Conservation (phyloP, 2,888 invertebrate species). For the Drosophila recens region DNA sequence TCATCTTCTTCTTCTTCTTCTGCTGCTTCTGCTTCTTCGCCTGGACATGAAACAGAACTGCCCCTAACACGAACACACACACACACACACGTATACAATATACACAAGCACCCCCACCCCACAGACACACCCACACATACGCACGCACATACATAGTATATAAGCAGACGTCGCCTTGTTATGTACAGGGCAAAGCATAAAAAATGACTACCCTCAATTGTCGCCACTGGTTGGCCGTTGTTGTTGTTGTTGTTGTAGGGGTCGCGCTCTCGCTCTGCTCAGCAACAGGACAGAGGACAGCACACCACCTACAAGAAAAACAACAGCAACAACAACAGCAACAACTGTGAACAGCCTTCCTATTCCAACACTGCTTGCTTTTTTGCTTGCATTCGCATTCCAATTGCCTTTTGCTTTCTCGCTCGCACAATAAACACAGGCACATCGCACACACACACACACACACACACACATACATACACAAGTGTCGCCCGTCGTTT, state of each 20-base stretch:
- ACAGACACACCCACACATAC: constrained; percentile 9
- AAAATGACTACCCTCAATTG: constrained; percentile 70
- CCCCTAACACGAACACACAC: constrained; percentile 29
- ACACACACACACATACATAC: constrained; percentile 22
- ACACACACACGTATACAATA: neutral
- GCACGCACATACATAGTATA: constrained; percentile 1
- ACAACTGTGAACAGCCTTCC: constrained; percentile 11
- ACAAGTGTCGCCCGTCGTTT: constrained; percentile 66
- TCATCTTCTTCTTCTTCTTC: constrained; percentile 1
- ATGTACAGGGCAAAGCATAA: constrained; percentile 52
- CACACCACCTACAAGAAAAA: constrained; percentile 25
- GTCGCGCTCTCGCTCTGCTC: constrained; percentile 52
- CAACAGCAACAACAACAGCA: neutral
- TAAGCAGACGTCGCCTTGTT: constrained; percentile 17
- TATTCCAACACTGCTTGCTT: constrained; percentile 41
- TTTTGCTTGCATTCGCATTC: constrained; percentile 39
- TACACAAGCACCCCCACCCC: neutral
- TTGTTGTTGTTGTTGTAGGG: constrained; percentile 27
- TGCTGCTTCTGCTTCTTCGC: constrained; percentile 1
- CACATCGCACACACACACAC: constrained; percentile 18
- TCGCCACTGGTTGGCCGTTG: constrained; percentile 62
- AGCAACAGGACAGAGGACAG: constrained; percentile 14
- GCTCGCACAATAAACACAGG: constrained; percentile 19
- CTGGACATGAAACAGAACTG: constrained; percentile 43
- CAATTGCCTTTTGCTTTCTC: constrained; percentile 29